Evolutionary conservation across 2,113 vertebrate species (phyloP), one percentile per base, ranked within the genome.

Genomic region (Sebastes schlegelii): DNA sequence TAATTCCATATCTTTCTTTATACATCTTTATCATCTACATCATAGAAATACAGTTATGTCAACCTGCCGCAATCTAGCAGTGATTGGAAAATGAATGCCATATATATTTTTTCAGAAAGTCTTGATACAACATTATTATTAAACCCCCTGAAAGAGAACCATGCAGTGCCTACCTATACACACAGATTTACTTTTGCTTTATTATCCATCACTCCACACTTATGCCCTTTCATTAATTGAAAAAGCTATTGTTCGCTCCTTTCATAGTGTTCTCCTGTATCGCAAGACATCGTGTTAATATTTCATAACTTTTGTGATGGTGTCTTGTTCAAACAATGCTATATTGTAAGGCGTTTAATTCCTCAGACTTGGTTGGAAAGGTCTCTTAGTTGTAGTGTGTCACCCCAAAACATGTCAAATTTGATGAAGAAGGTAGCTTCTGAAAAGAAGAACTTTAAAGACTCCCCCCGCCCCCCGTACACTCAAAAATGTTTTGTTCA

Each of bases 181-280:
- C 49, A 43, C 40, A 61, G 43, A 42, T 62, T 55, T 19, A 19
- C 62, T 52, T 85, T 76, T 45, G 26, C 23, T 74, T 43, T 48
- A 43, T 68, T 23, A 72, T 46, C 4, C 64, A 73, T 26, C n/a
- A 43, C 52, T 51, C 17, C 8, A 46, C 48, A 55, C n/a, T 6
- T 86, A 46, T 63, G 75, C 34, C 68, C 49, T 79, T 76, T 83
- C 46, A 63, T 72, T 75, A 84, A 79, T 13, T 77, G 62, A 77
- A 82, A 78, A 85, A 45, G 43, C 55, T 62, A 14, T 83, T 85
- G 61, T 84, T 63, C 4, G 0, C 40, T 62, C 17, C 58, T 16
- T 57, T 64, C 21, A 26, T 6, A 67, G 70, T 80, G 49, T 61
- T 77, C 51, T 55, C 58, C 54, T 8, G 13, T 55, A 26, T 45